Percentiles rank a stretch among this genome's conserved stretches.
These are phyloP conservation scores for Alectoris magna DNA, from an alignment of 2,797 vertebrate species.

Conservation along the genomic window DNA sequence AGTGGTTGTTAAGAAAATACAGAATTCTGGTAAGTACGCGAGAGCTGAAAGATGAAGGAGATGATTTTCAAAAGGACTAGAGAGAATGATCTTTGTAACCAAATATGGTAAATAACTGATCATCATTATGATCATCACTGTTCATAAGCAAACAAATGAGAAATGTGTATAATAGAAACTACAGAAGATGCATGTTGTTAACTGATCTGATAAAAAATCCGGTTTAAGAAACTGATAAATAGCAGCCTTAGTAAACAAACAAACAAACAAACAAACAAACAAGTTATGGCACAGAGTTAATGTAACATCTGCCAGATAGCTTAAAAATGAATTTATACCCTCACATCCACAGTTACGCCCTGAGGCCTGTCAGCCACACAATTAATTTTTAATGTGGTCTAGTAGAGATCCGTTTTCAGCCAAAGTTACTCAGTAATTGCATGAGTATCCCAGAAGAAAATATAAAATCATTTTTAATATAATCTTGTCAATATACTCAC, in stretches of 20 bases:
- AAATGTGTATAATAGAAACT: background rate
- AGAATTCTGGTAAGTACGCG: background rate
- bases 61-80: background rate
- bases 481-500: background rate
- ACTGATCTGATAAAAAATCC: background rate
- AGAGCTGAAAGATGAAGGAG: background rate
- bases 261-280: background rate
- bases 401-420: background rate
- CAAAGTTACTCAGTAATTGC: background rate
- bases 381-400: background rate
- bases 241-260: background rate
- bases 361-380: background rate
- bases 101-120: background rate
- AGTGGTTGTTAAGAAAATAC: background rate
- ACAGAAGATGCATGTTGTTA: background rate
- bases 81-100: background rate
- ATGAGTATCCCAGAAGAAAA: background rate
- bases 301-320: background rate
- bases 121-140: background rate
- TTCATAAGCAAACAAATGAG: background rate
- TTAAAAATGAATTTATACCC: background rate
- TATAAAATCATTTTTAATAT: background rate
- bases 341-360: background rate
- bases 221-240: background rate
- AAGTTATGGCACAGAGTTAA: background rate